Percentiles rank a stretch among this genome's conserved stretches.
Evolutionary conservation across 2,888 invertebrate genomes (phyloP).

Genomic region (Polydesmus complanatus): DNA sequence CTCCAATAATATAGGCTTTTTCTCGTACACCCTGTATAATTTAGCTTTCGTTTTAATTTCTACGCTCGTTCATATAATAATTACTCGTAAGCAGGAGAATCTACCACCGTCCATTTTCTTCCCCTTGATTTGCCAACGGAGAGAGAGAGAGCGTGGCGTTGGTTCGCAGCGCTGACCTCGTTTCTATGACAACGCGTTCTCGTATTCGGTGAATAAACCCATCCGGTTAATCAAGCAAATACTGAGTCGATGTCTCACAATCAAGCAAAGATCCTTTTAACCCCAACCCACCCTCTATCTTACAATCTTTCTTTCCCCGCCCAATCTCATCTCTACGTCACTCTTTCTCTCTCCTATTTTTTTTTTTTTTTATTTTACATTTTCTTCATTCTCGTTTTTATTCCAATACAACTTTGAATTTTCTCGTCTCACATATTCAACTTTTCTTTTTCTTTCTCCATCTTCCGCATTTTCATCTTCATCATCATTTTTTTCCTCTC

Average conservation of each 20-base stretch:
- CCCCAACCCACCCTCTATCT: background rate
- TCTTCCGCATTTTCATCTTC: background rate
- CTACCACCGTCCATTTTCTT: no score
- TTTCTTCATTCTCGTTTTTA: background rate
- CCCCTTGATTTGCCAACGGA: no score
- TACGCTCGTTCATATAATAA: no score
- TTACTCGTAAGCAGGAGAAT: no score
- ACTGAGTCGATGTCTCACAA: background rate
- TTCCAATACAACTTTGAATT: no score
- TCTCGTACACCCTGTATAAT: no score
- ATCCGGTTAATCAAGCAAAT: background rate
- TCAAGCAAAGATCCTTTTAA: background rate
- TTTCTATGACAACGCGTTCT: background rate
- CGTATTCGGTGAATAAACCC: background rate
- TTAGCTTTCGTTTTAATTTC: no score
- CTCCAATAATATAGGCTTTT: no score
- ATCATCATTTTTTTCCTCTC: background rate
- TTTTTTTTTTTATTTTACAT: background rate
- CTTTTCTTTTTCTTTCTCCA: background rate
- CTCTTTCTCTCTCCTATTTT: background rate
- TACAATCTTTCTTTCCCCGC: background rate
- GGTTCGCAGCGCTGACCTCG: background rate
- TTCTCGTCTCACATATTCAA: background rate
- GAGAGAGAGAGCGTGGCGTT: no score
- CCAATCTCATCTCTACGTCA: background rate